Evolutionary conservation across 2,113 vertebrate species (phyloP).

Genomic region (Gambusia holbrooki): DNA sequence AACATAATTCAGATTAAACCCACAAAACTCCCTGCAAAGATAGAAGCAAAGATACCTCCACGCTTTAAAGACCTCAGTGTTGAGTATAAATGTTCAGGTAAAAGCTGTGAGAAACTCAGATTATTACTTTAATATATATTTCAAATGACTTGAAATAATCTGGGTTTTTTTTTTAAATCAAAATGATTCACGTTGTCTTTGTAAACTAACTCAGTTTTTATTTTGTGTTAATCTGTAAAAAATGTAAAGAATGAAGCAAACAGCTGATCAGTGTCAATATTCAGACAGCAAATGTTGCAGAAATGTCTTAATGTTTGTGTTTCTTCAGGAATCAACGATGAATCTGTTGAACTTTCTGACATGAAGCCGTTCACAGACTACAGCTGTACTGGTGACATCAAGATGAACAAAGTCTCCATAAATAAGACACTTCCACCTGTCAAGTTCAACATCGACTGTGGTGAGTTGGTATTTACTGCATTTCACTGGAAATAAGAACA

Average conservation of each 20-base stretch:
- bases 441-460: not conserved
- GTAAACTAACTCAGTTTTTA: too few relatives aligned
- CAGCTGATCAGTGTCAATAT: not conserved
- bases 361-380: constrained; percentile 54
- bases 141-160: too few relatives aligned
- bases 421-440: not conserved
- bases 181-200: too few relatives aligned
- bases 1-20: not conserved
- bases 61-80: not conserved
- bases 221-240: too few relatives aligned
- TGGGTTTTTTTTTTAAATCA: too few relatives aligned
- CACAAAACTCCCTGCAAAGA: not conserved
- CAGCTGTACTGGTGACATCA: constrained; percentile 28
- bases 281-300: not conserved
- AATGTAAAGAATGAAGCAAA: too few relatives aligned
- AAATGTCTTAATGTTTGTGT: constrained; percentile 9
- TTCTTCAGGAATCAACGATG: not conserved
- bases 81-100: constrained; percentile 8
- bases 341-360: fast-evolving
- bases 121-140: not conserved
- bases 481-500: not conserved
- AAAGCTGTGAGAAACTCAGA: not conserved
- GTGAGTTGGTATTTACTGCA: constrained; percentile 41
- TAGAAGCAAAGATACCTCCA: not conserved
- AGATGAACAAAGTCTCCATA: fast-evolving